These are phyloP conservation scores for Apodemus speciosus DNA, from an alignment of 2,113 vertebrate genomes.

Conservation along the genomic window DNA sequence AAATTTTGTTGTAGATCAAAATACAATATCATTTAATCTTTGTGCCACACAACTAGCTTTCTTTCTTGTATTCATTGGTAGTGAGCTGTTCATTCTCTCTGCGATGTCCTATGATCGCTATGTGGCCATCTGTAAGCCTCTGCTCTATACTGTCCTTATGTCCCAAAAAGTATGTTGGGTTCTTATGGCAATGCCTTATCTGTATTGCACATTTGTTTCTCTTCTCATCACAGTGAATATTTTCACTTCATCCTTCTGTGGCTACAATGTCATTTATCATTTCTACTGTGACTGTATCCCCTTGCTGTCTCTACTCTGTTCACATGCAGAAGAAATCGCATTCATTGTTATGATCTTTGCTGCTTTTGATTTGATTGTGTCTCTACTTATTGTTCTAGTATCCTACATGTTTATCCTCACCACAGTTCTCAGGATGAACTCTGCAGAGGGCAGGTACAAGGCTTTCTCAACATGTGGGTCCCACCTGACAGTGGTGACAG, in stretches of 20 bases:
- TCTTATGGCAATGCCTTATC: not conserved
- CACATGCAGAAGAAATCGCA: not conserved
- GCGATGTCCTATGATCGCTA: conserved; percentile 7
- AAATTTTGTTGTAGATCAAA: conserved; percentile 4
- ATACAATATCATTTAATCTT: not conserved
- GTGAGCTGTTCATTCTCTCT: conserved; percentile 2
- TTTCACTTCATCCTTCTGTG: conserved; percentile 15
- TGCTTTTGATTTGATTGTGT: not conserved
- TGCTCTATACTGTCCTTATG: not conserved
- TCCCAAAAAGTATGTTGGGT: not conserved
- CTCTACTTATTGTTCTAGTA: not conserved
- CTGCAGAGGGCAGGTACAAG: not conserved
- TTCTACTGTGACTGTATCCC: conserved; percentile 16
- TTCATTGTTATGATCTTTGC: conserved; percentile 5
- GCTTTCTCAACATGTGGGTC: conserved; percentile 6
- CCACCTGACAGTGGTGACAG: not conserved
- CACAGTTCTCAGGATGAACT: not conserved
- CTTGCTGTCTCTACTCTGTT: not conserved
- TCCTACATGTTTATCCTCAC: not conserved
- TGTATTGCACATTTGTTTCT: not conserved
- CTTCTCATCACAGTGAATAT: not conserved
- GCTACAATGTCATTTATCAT: not conserved
- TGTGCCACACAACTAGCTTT: conserved; percentile 12
- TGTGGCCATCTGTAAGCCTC: conserved; percentile 12
- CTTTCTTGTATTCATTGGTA: not conserved